Percentiles rank a stretch among this genome's conserved stretches.
Conservation (phyloP, 2,113 vertebrate species). For the Anarhynchus alexandrinus region DNA sequence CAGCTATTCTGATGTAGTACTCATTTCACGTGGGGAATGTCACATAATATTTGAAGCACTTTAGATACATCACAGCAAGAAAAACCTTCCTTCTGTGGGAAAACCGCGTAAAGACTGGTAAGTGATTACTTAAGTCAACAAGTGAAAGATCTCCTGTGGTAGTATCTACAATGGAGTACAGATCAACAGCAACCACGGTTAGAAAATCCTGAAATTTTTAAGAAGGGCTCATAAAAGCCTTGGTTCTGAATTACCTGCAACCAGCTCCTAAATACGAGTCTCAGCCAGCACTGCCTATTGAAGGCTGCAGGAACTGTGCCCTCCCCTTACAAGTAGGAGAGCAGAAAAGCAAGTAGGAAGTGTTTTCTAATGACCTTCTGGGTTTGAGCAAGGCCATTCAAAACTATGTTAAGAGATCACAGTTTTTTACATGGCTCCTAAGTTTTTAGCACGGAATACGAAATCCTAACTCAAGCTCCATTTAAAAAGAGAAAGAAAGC, state of each 20-base stretch:
- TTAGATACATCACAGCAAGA: neutral
- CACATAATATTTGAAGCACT: neutral
- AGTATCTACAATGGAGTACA: neutral
- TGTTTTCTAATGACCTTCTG: neutral
- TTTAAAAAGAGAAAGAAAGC: neutral
- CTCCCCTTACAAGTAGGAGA: neutral
- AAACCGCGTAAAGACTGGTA: neutral
- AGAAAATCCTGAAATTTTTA: neutral
- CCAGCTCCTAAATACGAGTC: neutral
- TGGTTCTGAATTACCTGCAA: neutral
- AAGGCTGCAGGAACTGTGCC: neutral
- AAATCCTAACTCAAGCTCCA: neutral
- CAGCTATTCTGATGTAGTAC: neutral
- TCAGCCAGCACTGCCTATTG: neutral
- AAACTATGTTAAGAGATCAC: neutral
- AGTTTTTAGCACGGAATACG: neutral
- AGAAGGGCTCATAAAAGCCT: neutral
- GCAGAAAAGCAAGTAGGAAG: neutral
- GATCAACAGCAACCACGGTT: neutral
- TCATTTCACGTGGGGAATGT: accelerated
- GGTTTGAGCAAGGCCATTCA: neutral
- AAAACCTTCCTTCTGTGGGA: neutral
- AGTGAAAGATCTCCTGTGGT: neutral
- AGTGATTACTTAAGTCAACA: neutral
- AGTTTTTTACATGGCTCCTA: neutral